Evolutionary conservation across 2,888 invertebrate genomes (phyloP), one percentile per base, ranked within the genome.

Genomic region (Melieria crassipennis): DNA sequence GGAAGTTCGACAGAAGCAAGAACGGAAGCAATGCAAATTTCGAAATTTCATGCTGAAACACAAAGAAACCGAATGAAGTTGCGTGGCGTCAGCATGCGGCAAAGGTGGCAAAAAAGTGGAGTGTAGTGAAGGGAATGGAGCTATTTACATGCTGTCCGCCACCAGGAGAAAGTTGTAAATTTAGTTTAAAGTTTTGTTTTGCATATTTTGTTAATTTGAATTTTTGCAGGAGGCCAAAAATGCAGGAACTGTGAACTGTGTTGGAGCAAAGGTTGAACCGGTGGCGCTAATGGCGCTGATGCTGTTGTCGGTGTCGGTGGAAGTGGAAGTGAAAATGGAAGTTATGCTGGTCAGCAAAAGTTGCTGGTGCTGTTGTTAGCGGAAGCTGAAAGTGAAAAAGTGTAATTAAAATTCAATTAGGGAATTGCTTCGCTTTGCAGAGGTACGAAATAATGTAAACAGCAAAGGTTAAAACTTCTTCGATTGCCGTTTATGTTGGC

Each of bases 331-430:
- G 30, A 30, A 30, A 30, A 30, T 30, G 30, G 30, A 30, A 30
- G 30, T 30, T 30, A 30, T 56, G 5, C 43, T 57, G 67, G 60
- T 60, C 67, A 67, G 60, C 57, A 56, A 9, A 16, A 42, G 42
- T 66, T 67, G 42, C 16, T 58, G 48, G 11, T 60, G 7, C n/a
- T 57, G 57, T 30, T 42, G 7, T 9, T 43, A 13, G 50, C 10
- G 52, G 47, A 48, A 63, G 43, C 65, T 48, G 47, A 74, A 76
- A 76, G 73, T 76, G 72, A 63, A 74, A 75, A 77, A 78, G 62
- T 75, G 78, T 78, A 78, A 78, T 78, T 78, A 78, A 78, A 78
- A 78, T 78, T 78, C 77, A 78, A 78, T 78, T 78, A 78, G 75
- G 76, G 75, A 76, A 77, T 77, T 75, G 75, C 70, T 76, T 73